These are phyloP conservation scores for Marmota monax DNA, from an alignment of 2,113 vertebrate species.

Conservation along the genomic window DNA sequence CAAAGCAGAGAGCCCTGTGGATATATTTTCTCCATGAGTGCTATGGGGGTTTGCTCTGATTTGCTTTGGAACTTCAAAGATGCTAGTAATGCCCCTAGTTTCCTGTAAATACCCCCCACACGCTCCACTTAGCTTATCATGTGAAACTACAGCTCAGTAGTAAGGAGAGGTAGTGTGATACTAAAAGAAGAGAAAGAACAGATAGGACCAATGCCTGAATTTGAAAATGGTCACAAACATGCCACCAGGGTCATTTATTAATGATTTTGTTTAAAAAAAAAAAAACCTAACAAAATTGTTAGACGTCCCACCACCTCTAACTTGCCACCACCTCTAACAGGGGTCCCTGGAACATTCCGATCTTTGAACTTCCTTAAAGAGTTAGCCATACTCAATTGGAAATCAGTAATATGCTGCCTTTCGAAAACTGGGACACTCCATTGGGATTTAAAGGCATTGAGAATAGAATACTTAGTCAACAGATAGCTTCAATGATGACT, in stretches of 20 bases:
- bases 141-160: constrained; percentile 70
- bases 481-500: not conserved
- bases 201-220: not conserved
- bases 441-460: not conserved
- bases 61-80: constrained; percentile 56
- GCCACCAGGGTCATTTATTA: not conserved
- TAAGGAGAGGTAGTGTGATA: not conserved
- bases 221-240: constrained; percentile 10
- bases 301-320: not conserved
- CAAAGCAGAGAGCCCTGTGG: not conserved
- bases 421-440: rapidly evolving
- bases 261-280: not conserved
- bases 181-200: constrained; percentile 69
- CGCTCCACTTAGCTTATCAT: not conserved
- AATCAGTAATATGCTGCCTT: not conserved
- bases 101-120: constrained; percentile 73
- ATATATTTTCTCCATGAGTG: not conserved
- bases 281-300: not conserved
- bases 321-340: not conserved
- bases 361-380: not conserved
- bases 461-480: rapidly evolving
- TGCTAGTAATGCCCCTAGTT: constrained; percentile 66
- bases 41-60: not conserved
- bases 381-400: no score
- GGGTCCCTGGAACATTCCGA: not conserved